Conservation (phyloP, 2,113 vertebrate species). For the Hemicordylus capensis region DNA sequence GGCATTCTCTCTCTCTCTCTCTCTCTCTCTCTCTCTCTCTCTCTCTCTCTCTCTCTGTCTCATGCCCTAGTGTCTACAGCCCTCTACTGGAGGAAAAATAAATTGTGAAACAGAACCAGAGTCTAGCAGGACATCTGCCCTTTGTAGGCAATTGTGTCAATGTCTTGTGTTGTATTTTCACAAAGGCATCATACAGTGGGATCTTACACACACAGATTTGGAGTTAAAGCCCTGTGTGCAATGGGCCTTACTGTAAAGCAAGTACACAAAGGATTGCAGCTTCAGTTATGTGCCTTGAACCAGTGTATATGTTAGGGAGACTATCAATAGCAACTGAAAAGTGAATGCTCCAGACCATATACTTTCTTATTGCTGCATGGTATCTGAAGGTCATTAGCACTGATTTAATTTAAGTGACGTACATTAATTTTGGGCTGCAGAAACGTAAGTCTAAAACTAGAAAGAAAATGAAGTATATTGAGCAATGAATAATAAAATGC, state of each 20-base stretch:
- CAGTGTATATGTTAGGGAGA: no score
- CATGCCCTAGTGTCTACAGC: neutral
- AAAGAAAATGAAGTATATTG: neutral
- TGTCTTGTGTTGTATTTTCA: neutral
- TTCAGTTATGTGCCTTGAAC: neutral
- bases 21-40: no score
- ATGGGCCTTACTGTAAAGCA: neutral
- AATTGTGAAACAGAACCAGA: neutral
- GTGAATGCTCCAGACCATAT: neutral
- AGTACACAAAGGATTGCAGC: neutral
- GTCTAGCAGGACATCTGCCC: neutral
- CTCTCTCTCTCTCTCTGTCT: no score
- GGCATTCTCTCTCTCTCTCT: no score
- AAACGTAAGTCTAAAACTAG: neutral
- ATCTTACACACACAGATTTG: neutral
- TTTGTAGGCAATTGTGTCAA: neutral
- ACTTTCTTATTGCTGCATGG: neutral
- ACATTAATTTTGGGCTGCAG: neutral
- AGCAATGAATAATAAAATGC: no score
- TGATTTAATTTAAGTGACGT: neutral
- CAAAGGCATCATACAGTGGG: neutral
- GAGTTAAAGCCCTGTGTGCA: neutral
- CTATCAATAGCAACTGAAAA: no score
- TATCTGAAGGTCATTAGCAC: neutral
- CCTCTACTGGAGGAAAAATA: neutral